Evolutionary conservation across 1,140 invertebrate genomes (phyloP).

Genomic region (Ylistrum balloti): DNA sequence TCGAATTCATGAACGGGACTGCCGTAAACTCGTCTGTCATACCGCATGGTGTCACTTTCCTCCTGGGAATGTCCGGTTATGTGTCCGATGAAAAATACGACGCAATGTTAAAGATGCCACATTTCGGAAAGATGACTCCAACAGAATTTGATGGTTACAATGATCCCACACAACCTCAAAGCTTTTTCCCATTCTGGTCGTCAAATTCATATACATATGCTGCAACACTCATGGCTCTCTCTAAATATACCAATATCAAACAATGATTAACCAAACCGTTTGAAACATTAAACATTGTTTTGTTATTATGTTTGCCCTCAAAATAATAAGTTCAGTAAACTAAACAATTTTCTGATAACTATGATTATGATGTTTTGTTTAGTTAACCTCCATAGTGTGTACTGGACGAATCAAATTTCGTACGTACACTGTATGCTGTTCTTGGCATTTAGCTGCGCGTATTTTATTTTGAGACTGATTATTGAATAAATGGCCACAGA

Average conservation of each 20-base stretch:
- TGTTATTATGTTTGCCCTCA: too few species aligned
- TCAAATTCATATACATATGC: conserved; percentile 72
- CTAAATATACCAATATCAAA: conserved; percentile 48
- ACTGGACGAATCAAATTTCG: too few species aligned
- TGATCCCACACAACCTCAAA: conserved; percentile 30
- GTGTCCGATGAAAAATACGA: conserved; percentile 59
- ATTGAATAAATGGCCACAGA: too few species aligned
- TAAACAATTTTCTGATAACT: too few species aligned
- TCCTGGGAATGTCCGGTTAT: conserved; percentile 62
- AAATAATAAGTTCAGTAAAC: too few species aligned
- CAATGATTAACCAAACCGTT: too few species aligned
- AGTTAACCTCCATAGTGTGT: too few species aligned
- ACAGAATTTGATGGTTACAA: conserved; percentile 69
- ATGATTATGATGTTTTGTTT: too few species aligned
- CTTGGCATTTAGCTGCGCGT: too few species aligned
- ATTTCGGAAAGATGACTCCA: conserved; percentile 64
- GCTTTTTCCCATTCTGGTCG: conserved; percentile 74
- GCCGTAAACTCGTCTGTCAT: conserved; percentile 43
- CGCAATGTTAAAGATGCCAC: conserved; percentile 50
- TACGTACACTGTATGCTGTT: too few species aligned
- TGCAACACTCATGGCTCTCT: conserved; percentile 67
- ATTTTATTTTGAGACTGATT: too few species aligned
- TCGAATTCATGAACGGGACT: conserved; percentile 75
- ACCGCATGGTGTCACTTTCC: neutral
- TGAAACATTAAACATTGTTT: too few species aligned